These are phyloP conservation scores for Chamaetylas fuelleborni DNA, from an alignment of 2,113 vertebrate species.

Conservation along the genomic window DNA sequence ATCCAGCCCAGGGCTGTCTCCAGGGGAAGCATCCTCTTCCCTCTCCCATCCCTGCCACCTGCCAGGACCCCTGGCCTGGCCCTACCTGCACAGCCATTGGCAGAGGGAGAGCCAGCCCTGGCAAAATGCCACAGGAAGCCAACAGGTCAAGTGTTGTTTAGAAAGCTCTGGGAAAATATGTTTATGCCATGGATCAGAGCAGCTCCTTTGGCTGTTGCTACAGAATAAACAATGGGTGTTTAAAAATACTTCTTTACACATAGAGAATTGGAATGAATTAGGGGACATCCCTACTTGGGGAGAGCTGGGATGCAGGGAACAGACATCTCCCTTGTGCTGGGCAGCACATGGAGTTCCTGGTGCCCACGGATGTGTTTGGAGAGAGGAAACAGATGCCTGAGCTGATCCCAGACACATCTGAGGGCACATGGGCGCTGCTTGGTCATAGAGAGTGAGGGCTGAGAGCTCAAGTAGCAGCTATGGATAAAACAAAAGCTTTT, in stretches of 20 bases:
- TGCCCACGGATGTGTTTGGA: background rate
- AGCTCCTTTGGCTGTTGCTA: background rate
- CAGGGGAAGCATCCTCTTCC: background rate
- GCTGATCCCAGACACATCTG: background rate
- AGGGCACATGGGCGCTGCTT: background rate
- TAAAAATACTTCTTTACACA: background rate
- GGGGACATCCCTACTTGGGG: background rate
- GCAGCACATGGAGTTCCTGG: background rate
- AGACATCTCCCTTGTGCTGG: background rate
- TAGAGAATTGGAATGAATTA: background rate
- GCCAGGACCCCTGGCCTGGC: fast-evolving
- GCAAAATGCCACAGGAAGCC: background rate
- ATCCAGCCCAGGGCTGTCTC: background rate
- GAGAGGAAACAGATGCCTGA: background rate
- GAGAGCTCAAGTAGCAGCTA: background rate
- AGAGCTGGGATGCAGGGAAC: background rate
- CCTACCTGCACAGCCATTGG: background rate
- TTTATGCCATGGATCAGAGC: background rate
- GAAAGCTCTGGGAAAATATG: conserved; percentile 27
- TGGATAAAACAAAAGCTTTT: conserved; percentile 40
- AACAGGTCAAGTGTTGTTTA: background rate
- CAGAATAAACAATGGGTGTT: conserved; percentile 14
- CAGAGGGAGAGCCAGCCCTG: background rate
- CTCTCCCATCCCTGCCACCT: fast-evolving
- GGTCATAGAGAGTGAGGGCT: background rate